Conservation (phyloP, 2,113 vertebrate species). For the Loxodonta africana region DNA sequence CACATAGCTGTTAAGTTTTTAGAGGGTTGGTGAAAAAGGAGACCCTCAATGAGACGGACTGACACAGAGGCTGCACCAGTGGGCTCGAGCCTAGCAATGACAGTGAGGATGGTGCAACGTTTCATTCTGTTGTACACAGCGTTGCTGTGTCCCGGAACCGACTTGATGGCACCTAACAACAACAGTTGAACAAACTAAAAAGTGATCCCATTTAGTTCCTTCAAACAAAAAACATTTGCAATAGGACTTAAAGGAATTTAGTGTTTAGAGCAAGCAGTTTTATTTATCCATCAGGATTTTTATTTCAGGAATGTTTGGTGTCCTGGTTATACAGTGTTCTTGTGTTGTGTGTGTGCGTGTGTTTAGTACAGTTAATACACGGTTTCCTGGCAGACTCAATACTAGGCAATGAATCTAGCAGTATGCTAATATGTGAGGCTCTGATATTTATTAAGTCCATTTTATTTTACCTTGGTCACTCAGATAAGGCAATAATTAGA, state of each 20-base stretch:
- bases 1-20: neutral
- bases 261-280: neutral
- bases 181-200: neutral
- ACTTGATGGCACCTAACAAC: too few species aligned
- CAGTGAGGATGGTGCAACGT: too few species aligned
- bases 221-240: neutral
- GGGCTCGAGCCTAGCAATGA: too few species aligned
- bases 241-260: neutral
- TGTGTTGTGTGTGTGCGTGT: too few species aligned
- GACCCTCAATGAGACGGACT: too few species aligned
- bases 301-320: neutral
- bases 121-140: too few species aligned
- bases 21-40: neutral
- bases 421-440: fast-evolving
- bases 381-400: neutral
- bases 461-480: neutral
- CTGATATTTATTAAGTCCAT: fast-evolving
- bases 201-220: neutral
- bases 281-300: neutral
- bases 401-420: fast-evolving
- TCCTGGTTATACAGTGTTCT: neutral
- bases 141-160: too few species aligned
- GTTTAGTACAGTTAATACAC: neutral
- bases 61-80: too few species aligned
- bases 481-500: neutral